Percentiles rank a stretch among this genome's conserved stretches.
phyloP scores from a whole-genome alignment of 1,140 invertebrate species.

The Zelostemma sp. region DNA sequence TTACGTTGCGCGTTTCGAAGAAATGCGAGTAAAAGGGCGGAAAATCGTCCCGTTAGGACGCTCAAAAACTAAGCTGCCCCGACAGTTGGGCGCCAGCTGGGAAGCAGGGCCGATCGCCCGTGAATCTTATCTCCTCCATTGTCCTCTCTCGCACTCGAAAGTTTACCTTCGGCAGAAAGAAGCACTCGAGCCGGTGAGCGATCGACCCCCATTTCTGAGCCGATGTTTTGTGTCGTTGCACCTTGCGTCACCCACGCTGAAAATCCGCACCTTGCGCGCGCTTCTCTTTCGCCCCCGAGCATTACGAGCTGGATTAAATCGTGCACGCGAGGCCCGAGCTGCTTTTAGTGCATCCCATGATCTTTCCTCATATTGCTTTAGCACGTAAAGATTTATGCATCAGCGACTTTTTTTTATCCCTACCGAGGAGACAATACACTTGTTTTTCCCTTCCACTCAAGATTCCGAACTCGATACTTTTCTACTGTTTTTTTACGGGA shows the following conservation, averaged over 20 bases:
- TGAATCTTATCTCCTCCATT: constrained; percentile 25
- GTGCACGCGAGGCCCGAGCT: no score
- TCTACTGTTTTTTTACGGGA: no score
- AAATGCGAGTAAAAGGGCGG: neutral
- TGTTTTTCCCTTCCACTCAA: no score
- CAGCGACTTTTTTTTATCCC: no score
- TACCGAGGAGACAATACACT: no score
- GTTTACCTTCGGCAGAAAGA: constrained; percentile 6
- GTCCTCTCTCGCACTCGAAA: constrained; percentile 1
- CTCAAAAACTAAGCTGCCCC: constrained; percentile 5
- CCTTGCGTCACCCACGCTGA: constrained; percentile 32
- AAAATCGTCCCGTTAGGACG: neutral
- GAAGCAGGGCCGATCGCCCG: constrained; percentile 21
- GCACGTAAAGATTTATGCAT: no score
- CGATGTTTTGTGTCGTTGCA: constrained; percentile 15
- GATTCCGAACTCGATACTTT: no score
- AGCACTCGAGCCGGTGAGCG: neutral
- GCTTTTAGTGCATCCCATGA: no score
- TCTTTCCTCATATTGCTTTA: no score
- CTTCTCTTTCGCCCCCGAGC: neutral
- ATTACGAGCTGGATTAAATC: no score
- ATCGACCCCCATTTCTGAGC: constrained; percentile 1
- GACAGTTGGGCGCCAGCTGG: constrained; percentile 54
- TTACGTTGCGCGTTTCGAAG: neutral
- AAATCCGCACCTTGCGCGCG: constrained; percentile 27